phyloP scores from a whole-genome alignment of 2,113 vertebrate species.

The Channa argus region DNA sequence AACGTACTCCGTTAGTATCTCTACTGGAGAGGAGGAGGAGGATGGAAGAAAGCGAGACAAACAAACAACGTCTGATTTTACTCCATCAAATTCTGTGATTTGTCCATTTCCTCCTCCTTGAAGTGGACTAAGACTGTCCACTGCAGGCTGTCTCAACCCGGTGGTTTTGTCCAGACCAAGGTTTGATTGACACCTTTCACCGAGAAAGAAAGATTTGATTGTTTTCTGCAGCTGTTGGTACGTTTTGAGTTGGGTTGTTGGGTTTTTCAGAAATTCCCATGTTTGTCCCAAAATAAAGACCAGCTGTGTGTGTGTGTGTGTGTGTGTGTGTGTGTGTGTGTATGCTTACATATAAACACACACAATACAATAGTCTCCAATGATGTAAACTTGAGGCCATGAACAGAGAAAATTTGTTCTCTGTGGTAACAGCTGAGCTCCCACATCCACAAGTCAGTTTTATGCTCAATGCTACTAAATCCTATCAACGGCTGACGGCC shows the following conservation, averaged over 20 bases:
- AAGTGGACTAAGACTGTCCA: no score
- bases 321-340: no score
- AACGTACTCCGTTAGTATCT: no score
- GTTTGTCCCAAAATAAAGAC: not conserved
- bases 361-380: not conserved
- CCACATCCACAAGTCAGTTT: not conserved
- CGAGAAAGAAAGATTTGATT: not conserved
- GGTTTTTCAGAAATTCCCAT: not conserved
- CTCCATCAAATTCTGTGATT: no score
- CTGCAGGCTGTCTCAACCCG: no score
- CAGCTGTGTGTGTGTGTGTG: not conserved
- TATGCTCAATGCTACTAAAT: not conserved
- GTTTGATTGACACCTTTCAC: no score
- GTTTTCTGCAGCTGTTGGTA: not conserved
- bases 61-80: no score
- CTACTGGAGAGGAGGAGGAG: no score
- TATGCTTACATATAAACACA: not conserved
- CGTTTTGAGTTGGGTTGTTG: no score
- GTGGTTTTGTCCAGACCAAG: no score
- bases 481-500: slow-evolving; percentile 2
- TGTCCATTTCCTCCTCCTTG: no score
- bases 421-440: slow-evolving; percentile 1
- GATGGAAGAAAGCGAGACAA: no score
- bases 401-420: not conserved
- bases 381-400: not conserved